A percentile compares a stretch with the other conserved stretches of the same genome.
Evolutionary conservation across 2,797 vertebrate species (phyloP).

Genomic region (Protonibea diacanthus): DNA sequence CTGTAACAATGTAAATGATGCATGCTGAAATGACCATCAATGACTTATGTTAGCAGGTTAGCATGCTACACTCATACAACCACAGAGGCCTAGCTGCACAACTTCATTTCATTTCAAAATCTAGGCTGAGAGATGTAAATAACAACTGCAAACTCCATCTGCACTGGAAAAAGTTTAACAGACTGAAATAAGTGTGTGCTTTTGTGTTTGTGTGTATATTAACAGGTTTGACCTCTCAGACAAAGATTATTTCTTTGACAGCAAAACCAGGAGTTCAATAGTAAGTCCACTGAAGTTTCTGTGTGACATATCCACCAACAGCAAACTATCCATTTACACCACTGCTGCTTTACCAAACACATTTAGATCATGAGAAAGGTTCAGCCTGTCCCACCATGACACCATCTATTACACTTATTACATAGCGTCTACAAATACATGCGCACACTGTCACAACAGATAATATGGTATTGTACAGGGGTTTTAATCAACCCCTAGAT

Average conservation of each 20-base stretch:
- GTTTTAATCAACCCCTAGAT: too few relatives aligned
- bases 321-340: neutral
- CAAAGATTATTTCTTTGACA: slow-evolving; percentile 97
- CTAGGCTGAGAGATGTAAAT: too few relatives aligned
- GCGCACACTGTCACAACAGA: neutral
- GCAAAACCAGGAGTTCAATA: slow-evolving; percentile 96
- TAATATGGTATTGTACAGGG: too few relatives aligned
- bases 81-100: too few relatives aligned
- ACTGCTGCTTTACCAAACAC: neutral
- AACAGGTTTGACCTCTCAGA: slow-evolving; percentile 96
- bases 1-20: too few relatives aligned
- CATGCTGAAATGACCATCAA: too few relatives aligned
- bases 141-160: too few relatives aligned
- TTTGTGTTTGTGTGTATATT: slow-evolving; percentile 34
- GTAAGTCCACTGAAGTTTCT: slow-evolving; percentile 86
- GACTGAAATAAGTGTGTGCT: neutral
- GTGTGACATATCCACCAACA: neutral
- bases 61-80: too few relatives aligned
- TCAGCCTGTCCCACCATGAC: neutral
- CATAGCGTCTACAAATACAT: too few relatives aligned
- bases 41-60: too few relatives aligned
- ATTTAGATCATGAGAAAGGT: neutral
- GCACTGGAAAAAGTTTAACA: neutral
- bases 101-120: too few relatives aligned
- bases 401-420: neutral